These are phyloP conservation scores for Perdita meconis DNA, from an alignment of 2,888 invertebrate species.

Conservation along the genomic window DNA sequence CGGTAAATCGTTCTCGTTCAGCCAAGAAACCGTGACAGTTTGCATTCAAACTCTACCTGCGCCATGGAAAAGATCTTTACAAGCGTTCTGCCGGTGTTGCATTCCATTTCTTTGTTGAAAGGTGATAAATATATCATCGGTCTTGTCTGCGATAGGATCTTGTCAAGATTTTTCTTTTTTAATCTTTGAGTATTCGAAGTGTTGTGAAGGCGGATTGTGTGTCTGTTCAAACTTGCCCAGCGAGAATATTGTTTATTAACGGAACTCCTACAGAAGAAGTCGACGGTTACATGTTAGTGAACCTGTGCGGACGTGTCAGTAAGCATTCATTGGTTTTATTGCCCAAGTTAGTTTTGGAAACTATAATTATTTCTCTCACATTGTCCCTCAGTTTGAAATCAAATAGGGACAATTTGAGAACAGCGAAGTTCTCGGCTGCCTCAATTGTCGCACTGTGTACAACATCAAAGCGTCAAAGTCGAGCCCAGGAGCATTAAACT, in stretches of 20 bases:
- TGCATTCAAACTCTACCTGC: background rate
- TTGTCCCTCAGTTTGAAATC: too few species aligned
- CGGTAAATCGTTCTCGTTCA: constrained; percentile 44
- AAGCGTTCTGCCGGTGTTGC: background rate
- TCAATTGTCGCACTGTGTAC: too few species aligned
- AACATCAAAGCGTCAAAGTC: too few species aligned
- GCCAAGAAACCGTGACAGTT: constrained; percentile 27
- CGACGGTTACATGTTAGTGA: constrained; percentile 7
- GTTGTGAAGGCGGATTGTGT: background rate
- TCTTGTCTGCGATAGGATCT: constrained; percentile 7
- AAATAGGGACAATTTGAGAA: too few species aligned
- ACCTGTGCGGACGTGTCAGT: background rate
- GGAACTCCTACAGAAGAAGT: background rate
- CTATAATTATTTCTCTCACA: too few species aligned
- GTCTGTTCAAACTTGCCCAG: constrained; percentile 14
- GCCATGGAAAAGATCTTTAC: background rate
- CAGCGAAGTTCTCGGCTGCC: too few species aligned
- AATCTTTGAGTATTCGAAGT: background rate
- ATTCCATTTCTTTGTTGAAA: constrained; percentile 6
- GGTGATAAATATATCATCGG: constrained; percentile 15
- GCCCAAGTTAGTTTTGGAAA: too few species aligned
- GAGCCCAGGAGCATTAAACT: too few species aligned
- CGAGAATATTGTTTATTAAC: background rate
- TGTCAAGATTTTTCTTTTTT: background rate
- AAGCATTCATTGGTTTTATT: too few species aligned